phyloP scores from a whole-genome alignment of 2,888 invertebrate genomes.

The Opisthograptis luteolata region DNA sequence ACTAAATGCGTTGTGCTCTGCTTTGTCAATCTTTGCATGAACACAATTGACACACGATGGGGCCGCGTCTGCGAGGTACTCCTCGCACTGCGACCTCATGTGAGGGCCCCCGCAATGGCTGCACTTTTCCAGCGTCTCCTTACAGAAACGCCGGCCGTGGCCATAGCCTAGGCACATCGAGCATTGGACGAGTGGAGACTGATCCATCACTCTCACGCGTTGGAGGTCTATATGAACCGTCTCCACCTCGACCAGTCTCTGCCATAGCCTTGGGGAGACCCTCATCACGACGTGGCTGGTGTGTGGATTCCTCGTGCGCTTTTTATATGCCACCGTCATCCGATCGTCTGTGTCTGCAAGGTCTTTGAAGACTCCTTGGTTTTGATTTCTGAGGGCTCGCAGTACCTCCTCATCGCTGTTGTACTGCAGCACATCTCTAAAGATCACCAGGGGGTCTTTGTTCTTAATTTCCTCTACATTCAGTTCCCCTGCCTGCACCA shows the following conservation, averaged over 20 bases:
- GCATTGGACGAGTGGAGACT: slow-evolving; percentile 30
- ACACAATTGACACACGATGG: neutral
- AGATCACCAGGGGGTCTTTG: too few species aligned
- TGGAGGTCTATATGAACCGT: slow-evolving; percentile 32
- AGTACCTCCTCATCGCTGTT: slow-evolving; percentile 12
- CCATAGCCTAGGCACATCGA: slow-evolving; percentile 10
- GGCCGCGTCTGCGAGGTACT: slow-evolving; percentile 1
- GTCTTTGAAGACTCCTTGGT: neutral
- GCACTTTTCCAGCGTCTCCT: neutral
- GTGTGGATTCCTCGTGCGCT: neutral
- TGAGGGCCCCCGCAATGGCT: slow-evolving; percentile 24
- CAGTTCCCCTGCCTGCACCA: neutral
- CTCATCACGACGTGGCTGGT: slow-evolving; percentile 4
- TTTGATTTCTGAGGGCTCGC: slow-evolving; percentile 8
- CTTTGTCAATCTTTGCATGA: neutral
- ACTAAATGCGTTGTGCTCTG: slow-evolving; percentile 3
- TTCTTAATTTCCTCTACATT: too few species aligned
- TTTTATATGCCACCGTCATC: neutral
- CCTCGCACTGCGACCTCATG: slow-evolving; percentile 2
- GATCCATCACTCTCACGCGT: slow-evolving; percentile 23
- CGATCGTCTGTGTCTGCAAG: neutral
- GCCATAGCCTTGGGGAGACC: slow-evolving; percentile 25
- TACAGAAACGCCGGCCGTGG: slow-evolving; percentile 9
- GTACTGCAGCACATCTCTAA: neutral
- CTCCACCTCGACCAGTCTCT: slow-evolving; percentile 4